Evolutionary conservation across 2,888 invertebrate species (phyloP).

Genomic region (Agelastica alni): DNA sequence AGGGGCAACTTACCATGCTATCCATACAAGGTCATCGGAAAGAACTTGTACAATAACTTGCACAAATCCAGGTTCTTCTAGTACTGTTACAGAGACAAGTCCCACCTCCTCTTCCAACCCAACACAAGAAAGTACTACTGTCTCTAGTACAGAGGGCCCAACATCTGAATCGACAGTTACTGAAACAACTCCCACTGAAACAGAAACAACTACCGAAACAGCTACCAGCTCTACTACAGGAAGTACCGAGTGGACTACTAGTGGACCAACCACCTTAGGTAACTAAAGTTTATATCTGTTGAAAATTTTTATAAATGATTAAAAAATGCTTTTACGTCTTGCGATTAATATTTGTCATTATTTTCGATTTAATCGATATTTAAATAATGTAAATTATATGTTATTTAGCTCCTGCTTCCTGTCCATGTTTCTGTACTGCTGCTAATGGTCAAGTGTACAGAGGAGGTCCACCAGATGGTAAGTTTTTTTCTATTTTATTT

Average conservation of each 20-base stretch:
- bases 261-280: neutral
- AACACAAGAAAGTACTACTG: no score
- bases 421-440: slow-evolving; percentile 20
- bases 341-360: no score
- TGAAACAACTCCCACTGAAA: neutral
- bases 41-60: no score
- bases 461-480: neutral
- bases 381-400: no score
- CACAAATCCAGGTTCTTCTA: no score
- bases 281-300: neutral
- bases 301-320: neutral
- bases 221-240: neutral
- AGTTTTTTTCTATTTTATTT: neutral
- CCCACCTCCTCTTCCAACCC: no score
- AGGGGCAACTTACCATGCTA: no score
- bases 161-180: neutral
- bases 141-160: neutral
- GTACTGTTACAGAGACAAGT: no score
- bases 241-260: neutral
- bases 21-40: no score
- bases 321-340: no score
- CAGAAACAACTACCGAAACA: slow-evolving; percentile 2
- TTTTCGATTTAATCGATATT: no score
- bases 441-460: slow-evolving; percentile 1
- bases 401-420: slow-evolving; percentile 6